Conservation (phyloP, 1,140 invertebrate genomes). For the Drosophila pectinifera region DNA sequence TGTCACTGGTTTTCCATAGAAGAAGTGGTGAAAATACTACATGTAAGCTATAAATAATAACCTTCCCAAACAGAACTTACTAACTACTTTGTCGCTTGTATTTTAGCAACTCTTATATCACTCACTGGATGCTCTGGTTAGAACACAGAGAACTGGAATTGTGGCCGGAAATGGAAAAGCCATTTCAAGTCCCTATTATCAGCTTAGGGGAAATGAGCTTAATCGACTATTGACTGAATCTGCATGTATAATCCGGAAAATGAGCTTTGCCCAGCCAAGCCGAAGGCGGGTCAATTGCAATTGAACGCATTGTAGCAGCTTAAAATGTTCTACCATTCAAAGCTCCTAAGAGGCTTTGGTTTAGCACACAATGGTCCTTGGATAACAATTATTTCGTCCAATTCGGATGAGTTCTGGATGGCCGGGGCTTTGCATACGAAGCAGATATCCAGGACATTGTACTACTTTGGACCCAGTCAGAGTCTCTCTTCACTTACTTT, state of each 20-base stretch:
- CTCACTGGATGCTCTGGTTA: neutral
- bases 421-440: slow-evolving; percentile 2
- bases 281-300: slow-evolving; percentile 37
- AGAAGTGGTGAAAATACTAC: neutral
- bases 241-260: slow-evolving; percentile 28
- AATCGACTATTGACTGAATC: slow-evolving; percentile 9
- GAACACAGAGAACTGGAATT: neutral
- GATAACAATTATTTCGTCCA: slow-evolving; percentile 27
- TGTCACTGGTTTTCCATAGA: slow-evolving; percentile 13
- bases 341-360: slow-evolving; percentile 43
- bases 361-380: slow-evolving; percentile 24
- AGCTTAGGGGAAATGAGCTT: neutral
- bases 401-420: slow-evolving; percentile 14
- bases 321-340: slow-evolving; percentile 33
- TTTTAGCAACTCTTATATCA: slow-evolving; percentile 1
- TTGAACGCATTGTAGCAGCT: slow-evolving; percentile 37
- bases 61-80: too few relatives aligned
- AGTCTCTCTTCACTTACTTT: slow-evolving; percentile 14
- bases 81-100: neutral
- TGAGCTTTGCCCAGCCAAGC: slow-evolving; percentile 19
- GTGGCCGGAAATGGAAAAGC: slow-evolving; percentile 2
- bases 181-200: slow-evolving; percentile 4
- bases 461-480: neutral
- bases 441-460: neutral
- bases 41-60: too few relatives aligned